Evolutionary conservation across 2,888 invertebrate species (phyloP), one percentile per base, ranked within the genome.

Genomic region (Conops quadrifasciatus): DNA sequence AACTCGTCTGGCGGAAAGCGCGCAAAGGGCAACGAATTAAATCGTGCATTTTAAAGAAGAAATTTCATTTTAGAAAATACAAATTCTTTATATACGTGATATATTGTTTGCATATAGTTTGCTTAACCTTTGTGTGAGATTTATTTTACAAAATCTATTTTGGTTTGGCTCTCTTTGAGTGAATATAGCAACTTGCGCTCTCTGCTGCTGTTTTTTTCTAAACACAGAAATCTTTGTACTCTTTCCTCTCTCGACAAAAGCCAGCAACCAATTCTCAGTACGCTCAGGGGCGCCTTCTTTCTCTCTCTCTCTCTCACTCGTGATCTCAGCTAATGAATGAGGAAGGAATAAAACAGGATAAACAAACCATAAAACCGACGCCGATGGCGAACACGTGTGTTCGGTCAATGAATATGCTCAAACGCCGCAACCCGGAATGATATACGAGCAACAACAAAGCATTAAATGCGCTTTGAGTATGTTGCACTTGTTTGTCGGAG

Each of bases 301-400:
- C 5, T 49, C 4, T 49, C 16, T 19, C 5, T 49, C n/a, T 16
- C 49, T 16, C n/a, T 19, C 49, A 19, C 19, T 49, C 49, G 16
- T 16, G 49, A 4, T 15, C 16, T 16, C 2, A 49, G 16, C 16
- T 45, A 3, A 51, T 13, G 16, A 19, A 21, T 28, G 45, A 58
- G 36, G 28, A 58, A 13, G 26, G 26, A 70, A 65, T 56, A 72
- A 72, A 75, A 74, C 72, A 77, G 79, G 77, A 79, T 80, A 79
- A 80, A 80, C 80, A 80, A 80, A 80, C 80, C 80, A 79, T 80
- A 80, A 80, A 80, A 80, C 77, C 78, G 78, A 80, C 77, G 80
- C 77, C 78, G 78, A 79, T 77, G 80, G 79, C 77, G 77, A 79
- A 75, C 80, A 79, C 78, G 79, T 79, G 80, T 76, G 74, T 72